Evolutionary conservation across 92 coral and sea anemone genomes (phyloP), one percentile per base, ranked within the genome.

Genomic region (Isaurus tuberculatus): DNA sequence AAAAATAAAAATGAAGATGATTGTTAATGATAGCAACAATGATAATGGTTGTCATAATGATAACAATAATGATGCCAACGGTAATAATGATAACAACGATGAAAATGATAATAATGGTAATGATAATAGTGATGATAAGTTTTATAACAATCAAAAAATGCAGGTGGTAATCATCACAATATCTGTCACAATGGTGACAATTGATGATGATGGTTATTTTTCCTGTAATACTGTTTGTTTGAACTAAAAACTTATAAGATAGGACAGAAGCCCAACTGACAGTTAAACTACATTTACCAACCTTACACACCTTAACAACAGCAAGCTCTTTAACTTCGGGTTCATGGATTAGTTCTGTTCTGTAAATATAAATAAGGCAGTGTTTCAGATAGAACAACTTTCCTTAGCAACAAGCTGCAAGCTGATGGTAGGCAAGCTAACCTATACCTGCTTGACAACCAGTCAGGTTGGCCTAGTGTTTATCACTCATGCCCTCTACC

Each of bases 301-400:
- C 1, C 0, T 9, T 44, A 8, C 20, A 55, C 58, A 77, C 82
- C 82, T 77, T 77, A 22, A 77, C 82, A 10, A 77, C 70, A 11
- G 68, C 43, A 31, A 77, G 53, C 5, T 77, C 82, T 32, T 63
- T 77, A 22, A 77, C 48, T 23, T 77, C 70, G 8, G 82, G 82
- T 60, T 77, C 82, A 14, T 58, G 82, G 33, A 42, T 37, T 57
- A 77, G 34, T 7, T 77, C 82, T 36, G 82, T 77, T 58, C 82
- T 77, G 69, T 33, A 77, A 22, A 71, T n/a, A 20, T 1, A n/a
- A 5, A 20, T 60, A 60, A 20, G 23, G 6, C 66, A 60, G 7
- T 26, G 23, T n/a, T 22, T 0, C 66, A 60, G 1, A 16, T 17
- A 16, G 46, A 37, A 40, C 7, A 4, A 6, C 61, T 16, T 53